Evolutionary conservation across 1,140 invertebrate genomes (phyloP).

Genomic region (Heliconius hermathena): DNA sequence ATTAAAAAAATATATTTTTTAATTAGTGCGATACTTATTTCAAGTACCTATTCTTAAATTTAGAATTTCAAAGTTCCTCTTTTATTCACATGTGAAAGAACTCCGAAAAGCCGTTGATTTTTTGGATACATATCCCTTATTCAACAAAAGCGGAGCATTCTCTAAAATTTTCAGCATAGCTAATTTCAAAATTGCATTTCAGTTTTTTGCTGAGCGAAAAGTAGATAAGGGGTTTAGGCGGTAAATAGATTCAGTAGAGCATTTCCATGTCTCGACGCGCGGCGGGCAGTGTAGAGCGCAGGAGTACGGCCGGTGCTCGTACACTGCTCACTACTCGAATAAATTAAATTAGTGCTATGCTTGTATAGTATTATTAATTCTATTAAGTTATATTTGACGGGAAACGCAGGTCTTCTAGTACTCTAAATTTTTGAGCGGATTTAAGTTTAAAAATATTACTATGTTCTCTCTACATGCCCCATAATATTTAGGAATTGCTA

Average conservation of each 20-base stretch:
- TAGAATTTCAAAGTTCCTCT: background rate
- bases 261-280: slow-evolving; percentile 66
- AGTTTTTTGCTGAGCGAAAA: slow-evolving; percentile 55
- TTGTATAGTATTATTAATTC: background rate
- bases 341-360: background rate
- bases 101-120: slow-evolving; percentile 15
- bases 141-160: slow-evolving; percentile 25
- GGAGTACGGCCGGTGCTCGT: slow-evolving; percentile 31
- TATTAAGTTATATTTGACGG: background rate
- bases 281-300: slow-evolving; percentile 30
- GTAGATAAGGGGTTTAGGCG: slow-evolving; percentile 59
- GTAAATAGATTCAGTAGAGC: slow-evolving; percentile 74
- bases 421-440: too few relatives aligned
- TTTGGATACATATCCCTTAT: slow-evolving; percentile 15
- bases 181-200: slow-evolving; percentile 57
- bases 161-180: slow-evolving; percentile 36
- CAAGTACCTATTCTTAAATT: background rate
- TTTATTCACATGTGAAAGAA: background rate
- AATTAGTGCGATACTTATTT: background rate
- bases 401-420: too few relatives aligned
- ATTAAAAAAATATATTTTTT: background rate
- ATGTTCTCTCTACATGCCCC: too few relatives aligned
- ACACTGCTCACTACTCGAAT: slow-evolving; percentile 19
- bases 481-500: too few relatives aligned
- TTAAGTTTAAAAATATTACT: too few relatives aligned